Conservation (phyloP, 2,888 invertebrate genomes). For the Ctena decussata region DNA sequence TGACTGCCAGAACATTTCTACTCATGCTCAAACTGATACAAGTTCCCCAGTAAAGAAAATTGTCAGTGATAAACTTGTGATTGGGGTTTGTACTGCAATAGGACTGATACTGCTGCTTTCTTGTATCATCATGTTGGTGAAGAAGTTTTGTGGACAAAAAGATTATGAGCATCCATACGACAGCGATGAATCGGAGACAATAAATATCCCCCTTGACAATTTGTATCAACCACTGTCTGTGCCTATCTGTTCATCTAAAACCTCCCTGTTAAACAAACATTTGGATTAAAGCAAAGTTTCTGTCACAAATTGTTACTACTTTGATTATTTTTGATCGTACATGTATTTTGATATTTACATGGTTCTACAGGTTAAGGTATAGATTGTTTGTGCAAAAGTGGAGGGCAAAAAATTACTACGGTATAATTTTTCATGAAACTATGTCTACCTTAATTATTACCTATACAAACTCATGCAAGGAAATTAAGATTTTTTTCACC, state of each 20-base stretch:
- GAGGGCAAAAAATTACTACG: too few species aligned
- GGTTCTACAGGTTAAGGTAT: too few species aligned
- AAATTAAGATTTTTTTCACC: too few species aligned
- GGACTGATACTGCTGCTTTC: constrained; percentile 82
- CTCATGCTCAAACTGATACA: constrained; percentile 61
- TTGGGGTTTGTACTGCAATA: constrained; percentile 76
- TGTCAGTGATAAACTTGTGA: constrained; percentile 75
- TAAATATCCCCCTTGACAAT: constrained; percentile 87
- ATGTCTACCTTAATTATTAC: too few species aligned
- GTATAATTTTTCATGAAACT: too few species aligned
- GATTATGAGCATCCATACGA: constrained; percentile 84
- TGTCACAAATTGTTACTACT: too few species aligned
- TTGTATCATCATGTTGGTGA: constrained; percentile 83
- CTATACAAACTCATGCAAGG: too few species aligned
- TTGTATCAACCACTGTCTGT: constrained; percentile 85
- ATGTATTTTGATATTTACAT: too few species aligned
- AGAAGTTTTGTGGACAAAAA: constrained; percentile 83
- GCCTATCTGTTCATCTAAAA: constrained; percentile 83
- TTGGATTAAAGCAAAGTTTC: neutral
- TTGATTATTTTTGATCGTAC: too few species aligned
- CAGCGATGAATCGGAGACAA: constrained; percentile 80
- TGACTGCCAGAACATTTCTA: constrained; percentile 77
- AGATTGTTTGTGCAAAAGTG: too few species aligned
- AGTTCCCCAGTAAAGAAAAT: constrained; percentile 71
- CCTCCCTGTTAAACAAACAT: constrained; percentile 72